Base-by-base conservation (phyloP, 2,888 invertebrate species). In the Rhagonycha fulva region DNA sequence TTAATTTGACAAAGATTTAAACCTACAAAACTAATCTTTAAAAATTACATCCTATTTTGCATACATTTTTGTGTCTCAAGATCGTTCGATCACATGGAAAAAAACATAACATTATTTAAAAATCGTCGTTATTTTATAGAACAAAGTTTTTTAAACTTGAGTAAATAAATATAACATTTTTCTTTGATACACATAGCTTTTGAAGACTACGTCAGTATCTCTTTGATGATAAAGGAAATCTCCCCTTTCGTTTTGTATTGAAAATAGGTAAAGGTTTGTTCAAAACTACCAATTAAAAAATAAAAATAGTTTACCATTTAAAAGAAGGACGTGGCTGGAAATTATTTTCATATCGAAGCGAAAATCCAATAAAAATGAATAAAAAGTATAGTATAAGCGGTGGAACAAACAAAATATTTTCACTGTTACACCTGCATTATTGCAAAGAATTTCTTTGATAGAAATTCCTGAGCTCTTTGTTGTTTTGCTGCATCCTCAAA, bases 1-100 rank as follows among this genome's bases (percentile, higher is more conserved):
- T 28, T 68, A 63, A 74, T 24, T 74, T 62, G 74, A 30, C 26
- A 62, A 68, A 63, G 61, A 14, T 30, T 69, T 67, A 68, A 69
- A 14, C 23, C 30, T 47, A 47, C 47, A 47, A 47, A 47, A 47
- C 47, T 47, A 47, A 47, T 47, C 47, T 47, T 47, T 47, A 47
- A 47, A 47, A 47, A 47, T 47, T 47, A 47, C 47, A 47, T n/a
- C 47, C 47, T 47, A 47, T 47, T 47, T 47, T 47, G 47, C 47
- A 47, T 47, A 47, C n/a, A n/a, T 47, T 47, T 47, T 47, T 7
- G n/a, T 47, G n/a, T 47, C 47, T 2, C 47, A 47, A 47, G n/a
- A 9, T 47, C 47, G 47, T 47, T 47, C 47, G n/a, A 47, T 47
- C 47, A 47, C n/a, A n/a, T n/a, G n/a, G 47, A 47, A 47, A n/a